Base-by-base conservation (phyloP, 1,140 invertebrate species). In the Bombus sibiricus region DNA sequence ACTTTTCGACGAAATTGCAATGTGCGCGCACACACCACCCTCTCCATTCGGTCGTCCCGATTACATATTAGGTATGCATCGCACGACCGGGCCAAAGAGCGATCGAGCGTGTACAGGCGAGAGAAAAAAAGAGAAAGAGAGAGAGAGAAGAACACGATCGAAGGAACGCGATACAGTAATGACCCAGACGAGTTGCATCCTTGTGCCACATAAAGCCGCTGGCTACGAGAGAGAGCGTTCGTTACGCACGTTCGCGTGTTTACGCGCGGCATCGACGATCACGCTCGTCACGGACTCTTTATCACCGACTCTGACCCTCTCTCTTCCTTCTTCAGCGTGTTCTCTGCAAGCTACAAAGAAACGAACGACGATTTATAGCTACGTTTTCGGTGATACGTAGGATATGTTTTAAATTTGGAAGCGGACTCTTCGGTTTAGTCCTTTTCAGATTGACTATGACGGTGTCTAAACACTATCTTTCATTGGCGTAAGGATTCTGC, bases 131-230 rank as follows among this genome's bases (percentile, higher is more conserved):
- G 1, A 66, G 3, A 32, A 0, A 8, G 3, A 34, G 8, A 68
- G 15, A 32, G 3, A 9, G 41, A 34, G 28, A 34, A 82, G 34
- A n/a, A 9, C 28, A 43, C 68, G 59, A 34, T 25, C n/a, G 53
- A 57, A 82, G 78, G n/a, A 86, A 81, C 75, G 82, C 71, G 89
- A 91, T 84, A 86, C 81, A 89, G 84, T 89, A 91, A 91, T 89
- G 89, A 91, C 90, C 90, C 89, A 91, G 90, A 91, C 90, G 84
- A 90, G 89, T 71, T 74, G 85, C 85, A 91, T 89, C 90, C 89
- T 91, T 91, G 89, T 91, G 82, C 87, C 85, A 87, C 85, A 88
- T 91, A 81, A 81, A 76, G 71, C 62, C 57, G 68, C 37, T 34
- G 66, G 32, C 18, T 47, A 39, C 62, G 77, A 32, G 62, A 66